Percentiles rank a stretch among this genome's conserved stretches.
phyloP scores from a whole-genome alignment of 1,140 invertebrate genomes.

The Sesamia nonagrioides region DNA sequence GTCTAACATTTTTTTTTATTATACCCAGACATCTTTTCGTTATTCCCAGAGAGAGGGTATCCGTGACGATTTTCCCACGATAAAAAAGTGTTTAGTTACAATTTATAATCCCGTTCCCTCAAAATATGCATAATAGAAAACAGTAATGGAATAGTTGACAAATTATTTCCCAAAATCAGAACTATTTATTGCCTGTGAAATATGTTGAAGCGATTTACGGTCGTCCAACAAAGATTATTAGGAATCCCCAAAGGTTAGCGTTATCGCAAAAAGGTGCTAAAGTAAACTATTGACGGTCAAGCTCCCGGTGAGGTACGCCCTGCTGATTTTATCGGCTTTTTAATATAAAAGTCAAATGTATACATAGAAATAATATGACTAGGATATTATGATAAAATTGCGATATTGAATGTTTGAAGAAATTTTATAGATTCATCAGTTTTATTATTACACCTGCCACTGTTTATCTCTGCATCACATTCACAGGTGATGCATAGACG shows the following conservation, averaged over 20 bases:
- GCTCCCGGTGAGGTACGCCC: conserved; percentile 5
- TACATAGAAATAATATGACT: neutral
- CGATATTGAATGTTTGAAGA: too few relatives aligned
- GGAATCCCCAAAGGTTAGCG: conserved; percentile 8
- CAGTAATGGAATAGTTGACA: neutral
- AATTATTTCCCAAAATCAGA: neutral
- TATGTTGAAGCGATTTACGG: conserved; percentile 13
- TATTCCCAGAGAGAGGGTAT: too few relatives aligned
- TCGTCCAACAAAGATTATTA: conserved; percentile 14
- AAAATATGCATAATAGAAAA: neutral
- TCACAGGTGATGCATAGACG: too few relatives aligned
- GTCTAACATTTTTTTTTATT: too few relatives aligned
- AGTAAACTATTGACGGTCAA: conserved; percentile 20
- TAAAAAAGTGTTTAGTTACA: too few relatives aligned
- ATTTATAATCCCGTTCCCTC: too few relatives aligned
- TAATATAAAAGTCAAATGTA: neutral
- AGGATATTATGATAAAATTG: neutral
- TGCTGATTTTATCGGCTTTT: conserved; percentile 10
- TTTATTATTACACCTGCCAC: too few relatives aligned
- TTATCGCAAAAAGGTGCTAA: conserved; percentile 9
- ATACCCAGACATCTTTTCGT: too few relatives aligned
- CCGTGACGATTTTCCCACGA: too few relatives aligned
- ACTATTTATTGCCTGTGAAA: neutral
- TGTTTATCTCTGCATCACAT: too few relatives aligned
- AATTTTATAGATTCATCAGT: too few relatives aligned